Conservation (phyloP, 2,113 vertebrate genomes). For the Petrocephalus zakoni region DNA sequence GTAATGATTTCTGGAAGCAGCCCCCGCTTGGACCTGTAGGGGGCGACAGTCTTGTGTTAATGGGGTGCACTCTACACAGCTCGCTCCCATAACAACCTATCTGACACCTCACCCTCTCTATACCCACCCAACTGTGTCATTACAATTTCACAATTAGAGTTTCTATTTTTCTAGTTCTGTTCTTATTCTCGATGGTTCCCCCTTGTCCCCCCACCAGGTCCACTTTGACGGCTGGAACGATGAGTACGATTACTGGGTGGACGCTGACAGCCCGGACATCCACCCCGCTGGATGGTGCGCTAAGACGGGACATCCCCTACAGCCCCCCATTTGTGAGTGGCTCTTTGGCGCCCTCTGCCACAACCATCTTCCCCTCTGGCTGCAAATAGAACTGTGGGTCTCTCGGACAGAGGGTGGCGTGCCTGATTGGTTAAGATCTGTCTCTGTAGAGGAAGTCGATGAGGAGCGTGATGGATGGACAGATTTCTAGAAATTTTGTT, state of each 20-base stretch:
- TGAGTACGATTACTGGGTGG: constrained; percentile 75
- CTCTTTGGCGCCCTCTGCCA: neutral
- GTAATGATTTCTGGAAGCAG: neutral
- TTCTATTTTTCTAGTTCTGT: neutral
- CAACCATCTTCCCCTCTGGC: neutral
- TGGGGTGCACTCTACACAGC: neutral
- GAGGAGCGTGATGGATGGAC: neutral
- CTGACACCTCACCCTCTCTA: neutral
- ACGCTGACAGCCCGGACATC: constrained; percentile 73
- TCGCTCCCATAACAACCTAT: neutral
- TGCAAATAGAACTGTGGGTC: neutral
- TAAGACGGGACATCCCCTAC: constrained; percentile 73
- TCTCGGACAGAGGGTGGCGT: neutral
- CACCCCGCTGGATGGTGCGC: constrained; percentile 78
- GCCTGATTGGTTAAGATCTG: neutral
- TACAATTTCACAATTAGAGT: neutral
- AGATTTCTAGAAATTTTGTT: neutral
- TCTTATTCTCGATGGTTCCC: neutral
- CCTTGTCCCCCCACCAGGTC: constrained; percentile 47
- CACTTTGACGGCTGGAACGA: constrained; percentile 78
- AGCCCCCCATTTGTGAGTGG: constrained; percentile 74
- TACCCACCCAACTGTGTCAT: neutral
- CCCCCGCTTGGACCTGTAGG: neutral
- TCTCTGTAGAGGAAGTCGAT: neutral
- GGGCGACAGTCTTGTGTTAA: neutral